Conservation (phyloP, 2,113 vertebrate genomes). For the Podarcis muralis region DNA sequence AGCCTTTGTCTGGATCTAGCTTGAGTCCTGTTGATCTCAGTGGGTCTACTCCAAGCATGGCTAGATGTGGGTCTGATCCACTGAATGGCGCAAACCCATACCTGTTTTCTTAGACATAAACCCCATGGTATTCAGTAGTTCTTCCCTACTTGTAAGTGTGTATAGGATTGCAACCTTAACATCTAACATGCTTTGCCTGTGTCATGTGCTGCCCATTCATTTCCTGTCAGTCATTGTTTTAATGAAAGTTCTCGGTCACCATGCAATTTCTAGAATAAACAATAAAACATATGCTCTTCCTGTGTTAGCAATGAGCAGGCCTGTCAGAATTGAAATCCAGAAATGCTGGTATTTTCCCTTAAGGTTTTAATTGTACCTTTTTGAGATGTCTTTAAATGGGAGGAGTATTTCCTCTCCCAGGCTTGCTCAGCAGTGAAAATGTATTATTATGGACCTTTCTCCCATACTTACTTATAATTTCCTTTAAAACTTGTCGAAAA, state of each 20-base stretch:
- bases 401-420: background rate
- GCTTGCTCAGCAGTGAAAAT: background rate
- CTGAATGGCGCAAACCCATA: background rate
- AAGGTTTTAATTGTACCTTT: background rate
- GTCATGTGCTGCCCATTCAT: background rate
- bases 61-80: background rate
- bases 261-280: slow-evolving; percentile 3
- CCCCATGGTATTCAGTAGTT: background rate
- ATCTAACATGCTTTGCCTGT: background rate
- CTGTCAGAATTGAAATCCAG: background rate
- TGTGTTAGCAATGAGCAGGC: background rate
- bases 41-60: background rate
- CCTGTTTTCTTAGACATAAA: background rate
- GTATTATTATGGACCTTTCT: background rate
- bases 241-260: slow-evolving; percentile 1
- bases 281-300: background rate
- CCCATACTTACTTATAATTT: background rate
- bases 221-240: slow-evolving; percentile 7
- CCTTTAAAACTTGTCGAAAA: background rate
- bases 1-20: background rate
- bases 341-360: background rate
- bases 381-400: background rate
- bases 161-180: background rate
- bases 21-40: background rate
- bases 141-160: background rate